A percentile compares a stretch with the other conserved stretches of the same genome.
These are phyloP conservation scores for Meiosimyza decipiens DNA, from an alignment of 2,888 invertebrate genomes.

Conservation along the genomic window DNA sequence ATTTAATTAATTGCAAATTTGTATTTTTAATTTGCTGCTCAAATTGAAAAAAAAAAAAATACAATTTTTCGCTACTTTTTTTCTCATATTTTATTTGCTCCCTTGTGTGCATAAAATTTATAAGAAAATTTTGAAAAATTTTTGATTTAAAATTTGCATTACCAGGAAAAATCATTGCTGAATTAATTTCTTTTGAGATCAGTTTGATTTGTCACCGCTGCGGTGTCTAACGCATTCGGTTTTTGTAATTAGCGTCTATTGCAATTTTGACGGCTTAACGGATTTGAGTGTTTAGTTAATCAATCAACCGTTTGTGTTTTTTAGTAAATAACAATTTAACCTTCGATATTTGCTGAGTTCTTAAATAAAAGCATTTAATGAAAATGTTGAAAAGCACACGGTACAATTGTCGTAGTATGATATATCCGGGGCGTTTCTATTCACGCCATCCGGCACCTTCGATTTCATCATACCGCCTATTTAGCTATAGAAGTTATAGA, in stretches of 20 bases:
- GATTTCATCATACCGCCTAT: conserved; percentile 19
- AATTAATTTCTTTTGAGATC: conserved; percentile 11
- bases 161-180: background rate
- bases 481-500: conserved; percentile 21
- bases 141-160: conserved; percentile 12
- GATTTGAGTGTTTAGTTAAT: no score
- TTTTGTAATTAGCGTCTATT: background rate
- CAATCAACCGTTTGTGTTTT: background rate
- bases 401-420: conserved; percentile 7
- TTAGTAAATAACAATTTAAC: background rate
- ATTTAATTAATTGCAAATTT: conserved; percentile 41
- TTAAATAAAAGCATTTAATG: background rate
- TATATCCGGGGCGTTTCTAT: conserved; percentile 30
- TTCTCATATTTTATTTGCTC: background rate
- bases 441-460: background rate
- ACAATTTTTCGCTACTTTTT: conserved; percentile 5
- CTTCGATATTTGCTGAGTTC: no score
- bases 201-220: conserved; percentile 33
- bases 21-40: conserved; percentile 24
- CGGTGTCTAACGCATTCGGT: conserved; percentile 6
- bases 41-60: conserved; percentile 4
- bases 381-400: background rate
- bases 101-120: conserved; percentile 7
- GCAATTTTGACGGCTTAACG: background rate
- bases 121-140: conserved; percentile 15